Percentiles rank a stretch among this genome's conserved stretches.
Evolutionary conservation across 1,140 invertebrate species (phyloP).

Genomic region (Zaprionus capensis): DNA sequence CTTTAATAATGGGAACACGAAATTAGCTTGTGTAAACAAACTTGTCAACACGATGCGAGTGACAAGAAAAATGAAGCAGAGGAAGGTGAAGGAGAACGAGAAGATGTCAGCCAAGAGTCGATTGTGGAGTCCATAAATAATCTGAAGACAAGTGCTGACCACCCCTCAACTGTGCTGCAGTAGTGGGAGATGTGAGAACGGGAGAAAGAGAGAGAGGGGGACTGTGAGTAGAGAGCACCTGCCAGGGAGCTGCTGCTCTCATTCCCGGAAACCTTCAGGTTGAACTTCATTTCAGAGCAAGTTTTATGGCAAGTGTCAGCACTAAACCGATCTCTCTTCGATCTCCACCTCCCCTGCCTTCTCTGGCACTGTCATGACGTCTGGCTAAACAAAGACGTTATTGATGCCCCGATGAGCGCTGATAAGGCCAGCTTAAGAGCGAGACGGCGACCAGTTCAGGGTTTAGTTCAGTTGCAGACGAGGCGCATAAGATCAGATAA

Average conservation of each 20-base stretch:
- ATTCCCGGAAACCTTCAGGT: slow-evolving; percentile 46
- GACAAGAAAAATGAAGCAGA: slow-evolving; percentile 26
- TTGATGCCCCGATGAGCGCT: slow-evolving; percentile 76
- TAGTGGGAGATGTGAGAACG: slow-evolving; percentile 2
- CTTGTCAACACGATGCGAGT: slow-evolving; percentile 64
- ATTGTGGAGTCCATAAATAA: slow-evolving; percentile 36
- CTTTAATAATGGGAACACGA: slow-evolving; percentile 33
- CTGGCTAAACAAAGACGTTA: slow-evolving; percentile 78
- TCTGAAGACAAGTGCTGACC: slow-evolving; percentile 38
- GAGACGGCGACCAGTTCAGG: slow-evolving; percentile 33
- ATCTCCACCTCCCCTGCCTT: not conserved
- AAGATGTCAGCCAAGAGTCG: not conserved
- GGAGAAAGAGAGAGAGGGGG: not conserved
- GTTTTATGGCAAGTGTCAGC: slow-evolving; percentile 80
- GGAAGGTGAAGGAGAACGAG: slow-evolving; percentile 7
- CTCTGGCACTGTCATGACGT: slow-evolving; percentile 25
- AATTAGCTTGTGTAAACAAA: slow-evolving; percentile 80
- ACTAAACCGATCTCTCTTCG: slow-evolving; percentile 55
- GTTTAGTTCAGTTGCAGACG: slow-evolving; percentile 12
- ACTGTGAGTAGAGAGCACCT: slow-evolving; percentile 33
- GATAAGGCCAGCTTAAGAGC: slow-evolving; percentile 57
- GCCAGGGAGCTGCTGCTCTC: slow-evolving; percentile 27
- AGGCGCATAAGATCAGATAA: slow-evolving; percentile 39
- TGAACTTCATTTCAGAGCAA: slow-evolving; percentile 18
- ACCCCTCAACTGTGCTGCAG: slow-evolving; percentile 16